Evolutionary conservation across 1,140 invertebrate genomes (phyloP), one percentile per base, ranked within the genome.

Genomic region (Ips nitidus): DNA sequence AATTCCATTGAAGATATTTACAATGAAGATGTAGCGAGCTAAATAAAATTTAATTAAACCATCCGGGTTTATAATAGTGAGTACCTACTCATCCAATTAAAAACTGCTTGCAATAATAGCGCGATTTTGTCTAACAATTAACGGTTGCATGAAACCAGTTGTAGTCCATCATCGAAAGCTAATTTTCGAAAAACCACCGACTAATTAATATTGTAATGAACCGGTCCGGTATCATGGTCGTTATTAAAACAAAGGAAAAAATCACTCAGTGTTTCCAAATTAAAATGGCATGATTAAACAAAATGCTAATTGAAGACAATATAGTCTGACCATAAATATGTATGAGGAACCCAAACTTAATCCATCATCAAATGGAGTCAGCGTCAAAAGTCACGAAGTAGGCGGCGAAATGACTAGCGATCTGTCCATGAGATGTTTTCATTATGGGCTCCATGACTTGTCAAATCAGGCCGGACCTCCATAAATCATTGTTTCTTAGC

Each of bases 361-460:
- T 79, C 75, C 76, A 79, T 79, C 77, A 79, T 76, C 74, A 62
- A 60, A 56, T 47, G 69, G 73, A 73, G 76, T 77, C 77, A 79
- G 78, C 78, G 78, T 79, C 77, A 79, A 79, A 79, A 79, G 78
- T 79, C 77, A 79, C 78, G 78, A 78, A 77, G 73, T 69, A 78
- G 78, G 78, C 78, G 78, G 78, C 75, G 77, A 77, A 79, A 76
- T 79, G 78, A 79, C 78, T 79, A 76, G 78, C 78, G 76, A 79
- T 78, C 78, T 78, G 78, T 79, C 78, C 73, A 74, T 75, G 75
- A 79, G 78, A 79, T 79, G 78, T 79, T 79, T 79, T 79, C 78
- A 79, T 79, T 78, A 79, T 78, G 75, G 76, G 78, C 72, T 78
- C 78, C 76, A 76, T 79, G 78, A 79, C 77, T 79, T 72, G 78